These are phyloP conservation scores for Athalia circularis DNA, from an alignment of 2,888 invertebrate species.

Conservation along the genomic window DNA sequence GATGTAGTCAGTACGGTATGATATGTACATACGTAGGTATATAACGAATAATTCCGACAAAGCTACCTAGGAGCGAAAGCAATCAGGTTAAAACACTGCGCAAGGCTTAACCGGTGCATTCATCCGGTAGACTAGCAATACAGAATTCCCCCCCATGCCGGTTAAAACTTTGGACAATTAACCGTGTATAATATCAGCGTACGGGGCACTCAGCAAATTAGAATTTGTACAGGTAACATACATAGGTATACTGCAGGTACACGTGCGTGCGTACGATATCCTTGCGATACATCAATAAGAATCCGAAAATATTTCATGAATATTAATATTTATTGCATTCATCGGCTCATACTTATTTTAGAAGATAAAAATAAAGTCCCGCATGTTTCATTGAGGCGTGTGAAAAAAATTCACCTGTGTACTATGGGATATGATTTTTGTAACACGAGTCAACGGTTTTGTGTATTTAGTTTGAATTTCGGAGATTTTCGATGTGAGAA, in stretches of 20 bases:
- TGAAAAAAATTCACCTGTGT: no score
- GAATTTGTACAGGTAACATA: constrained; percentile 20
- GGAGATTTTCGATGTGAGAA: no score
- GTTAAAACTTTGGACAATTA: constrained; percentile 42
- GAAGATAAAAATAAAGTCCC: no score
- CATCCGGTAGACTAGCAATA: constrained; percentile 39
- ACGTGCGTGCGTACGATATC: background rate
- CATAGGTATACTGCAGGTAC: background rate
- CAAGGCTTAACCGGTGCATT: constrained; percentile 43
- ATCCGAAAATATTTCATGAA: no score
- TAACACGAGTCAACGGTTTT: no score
- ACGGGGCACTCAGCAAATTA: constrained; percentile 42
- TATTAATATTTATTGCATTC: no score
- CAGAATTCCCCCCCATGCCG: background rate
- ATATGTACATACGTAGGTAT: no score
- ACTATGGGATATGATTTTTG: no score
- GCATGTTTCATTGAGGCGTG: no score
- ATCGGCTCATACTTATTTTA: no score
- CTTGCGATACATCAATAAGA: background rate
- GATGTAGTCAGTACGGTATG: no score
- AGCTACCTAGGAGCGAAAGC: constrained; percentile 42
- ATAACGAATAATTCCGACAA: constrained; percentile 23
- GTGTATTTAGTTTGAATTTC: no score
- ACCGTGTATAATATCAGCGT: constrained; percentile 19
- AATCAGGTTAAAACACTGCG: constrained; percentile 45